Conservation (phyloP, 2,113 vertebrate genomes). For the Oryzias celebensis region DNA sequence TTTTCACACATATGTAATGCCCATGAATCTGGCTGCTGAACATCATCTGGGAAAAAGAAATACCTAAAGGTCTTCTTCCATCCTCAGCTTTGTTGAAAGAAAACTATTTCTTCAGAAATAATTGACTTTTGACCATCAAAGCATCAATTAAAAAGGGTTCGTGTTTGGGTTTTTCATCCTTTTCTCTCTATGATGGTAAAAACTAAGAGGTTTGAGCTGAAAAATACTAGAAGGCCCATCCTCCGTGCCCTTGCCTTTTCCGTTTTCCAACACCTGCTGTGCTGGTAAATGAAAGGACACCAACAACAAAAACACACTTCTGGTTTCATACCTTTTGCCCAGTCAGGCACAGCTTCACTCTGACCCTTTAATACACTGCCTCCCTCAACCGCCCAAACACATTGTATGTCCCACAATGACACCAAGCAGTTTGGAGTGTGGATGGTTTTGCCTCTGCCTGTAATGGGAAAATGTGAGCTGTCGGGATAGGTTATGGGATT, state of each 20-base stretch:
- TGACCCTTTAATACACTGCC: slow-evolving; percentile 54
- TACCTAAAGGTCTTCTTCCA: slow-evolving; percentile 26
- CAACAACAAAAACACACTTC: slow-evolving; percentile 66
- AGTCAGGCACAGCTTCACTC: slow-evolving; percentile 60
- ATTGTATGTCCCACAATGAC: slow-evolving; percentile 60
- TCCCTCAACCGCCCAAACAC: slow-evolving; percentile 59
- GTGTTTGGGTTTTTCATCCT: neutral
- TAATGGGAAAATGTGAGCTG: slow-evolving; percentile 79
- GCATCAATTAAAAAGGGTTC: slow-evolving; percentile 3
- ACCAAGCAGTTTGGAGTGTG: slow-evolving; percentile 52
- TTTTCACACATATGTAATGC: slow-evolving; percentile 30
- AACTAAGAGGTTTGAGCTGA: slow-evolving; percentile 1
- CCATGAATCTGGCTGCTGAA: slow-evolving; percentile 45
- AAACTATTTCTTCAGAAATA: slow-evolving; percentile 16
- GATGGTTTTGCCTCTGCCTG: slow-evolving; percentile 64
- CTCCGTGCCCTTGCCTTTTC: slow-evolving; percentile 41
- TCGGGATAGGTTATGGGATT: slow-evolving; percentile 77
- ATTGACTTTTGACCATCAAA: slow-evolving; percentile 9
- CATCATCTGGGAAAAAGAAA: slow-evolving; percentile 24
- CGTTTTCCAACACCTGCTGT: slow-evolving; percentile 66
- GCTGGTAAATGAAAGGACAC: slow-evolving; percentile 73
- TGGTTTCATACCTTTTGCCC: slow-evolving; percentile 61
- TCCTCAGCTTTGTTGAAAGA: slow-evolving; percentile 14
- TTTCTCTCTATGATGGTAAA: neutral
- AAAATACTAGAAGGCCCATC: slow-evolving; percentile 29